These are phyloP conservation scores for Clusia tigrina DNA, from an alignment of 2,888 invertebrate species.

Conservation along the genomic window DNA sequence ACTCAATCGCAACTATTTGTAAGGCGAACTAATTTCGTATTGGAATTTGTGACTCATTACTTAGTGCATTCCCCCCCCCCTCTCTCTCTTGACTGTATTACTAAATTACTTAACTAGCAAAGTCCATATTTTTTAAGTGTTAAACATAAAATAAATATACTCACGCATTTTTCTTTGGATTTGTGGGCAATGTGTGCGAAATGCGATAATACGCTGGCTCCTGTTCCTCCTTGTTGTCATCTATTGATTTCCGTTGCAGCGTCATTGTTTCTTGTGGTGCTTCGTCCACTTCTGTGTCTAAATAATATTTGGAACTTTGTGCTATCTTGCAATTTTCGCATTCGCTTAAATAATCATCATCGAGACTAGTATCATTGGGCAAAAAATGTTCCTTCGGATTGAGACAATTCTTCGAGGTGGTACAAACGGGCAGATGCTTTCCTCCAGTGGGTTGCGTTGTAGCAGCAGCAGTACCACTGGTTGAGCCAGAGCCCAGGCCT, in stretches of 20 bases:
- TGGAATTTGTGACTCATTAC: no score
- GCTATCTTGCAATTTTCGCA: constrained; percentile 87
- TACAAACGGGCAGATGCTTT: constrained; percentile 63
- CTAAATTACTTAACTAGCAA: no score
- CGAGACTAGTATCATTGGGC: constrained; percentile 64
- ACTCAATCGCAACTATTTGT: no score
- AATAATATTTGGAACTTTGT: constrained; percentile 73
- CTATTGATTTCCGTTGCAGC: constrained; percentile 68
- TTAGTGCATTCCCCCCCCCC: no score
- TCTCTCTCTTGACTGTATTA: no score
- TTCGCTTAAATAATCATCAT: constrained; percentile 81
- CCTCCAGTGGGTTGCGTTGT: constrained; percentile 11
- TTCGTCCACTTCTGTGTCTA: constrained; percentile 68
- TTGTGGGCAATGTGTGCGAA: constrained; percentile 72
- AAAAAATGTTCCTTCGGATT: constrained; percentile 65
- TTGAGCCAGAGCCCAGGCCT: constrained; percentile 14
- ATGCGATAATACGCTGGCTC: constrained; percentile 70
- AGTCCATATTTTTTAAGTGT: no score
- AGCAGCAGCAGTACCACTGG: constrained; percentile 16
- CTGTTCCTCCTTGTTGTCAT: constrained; percentile 62
- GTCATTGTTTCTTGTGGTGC: constrained; percentile 75
- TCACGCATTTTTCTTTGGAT: constrained; percentile 66
- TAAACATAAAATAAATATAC: no score
- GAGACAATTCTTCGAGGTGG: constrained; percentile 64
- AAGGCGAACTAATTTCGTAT: no score